Conservation (phyloP, 1,140 invertebrate genomes). For the Tetramorium alpestre region DNA sequence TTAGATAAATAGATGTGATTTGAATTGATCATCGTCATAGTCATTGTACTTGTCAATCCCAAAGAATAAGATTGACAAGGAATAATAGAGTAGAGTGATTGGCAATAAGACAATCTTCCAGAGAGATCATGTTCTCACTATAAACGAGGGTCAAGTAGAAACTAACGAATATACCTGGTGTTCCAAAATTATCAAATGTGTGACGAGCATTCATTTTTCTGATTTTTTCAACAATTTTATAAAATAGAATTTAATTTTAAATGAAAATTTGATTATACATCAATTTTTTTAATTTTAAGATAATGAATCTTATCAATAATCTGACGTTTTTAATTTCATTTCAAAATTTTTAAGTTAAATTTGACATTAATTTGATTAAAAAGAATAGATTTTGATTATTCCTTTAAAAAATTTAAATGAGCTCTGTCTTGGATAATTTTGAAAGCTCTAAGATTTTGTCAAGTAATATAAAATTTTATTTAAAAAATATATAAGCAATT, state of each 20-base stretch:
- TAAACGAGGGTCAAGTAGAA: slow-evolving; percentile 29
- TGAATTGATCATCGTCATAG: neutral
- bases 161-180: slow-evolving; percentile 2
- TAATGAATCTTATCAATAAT: neutral
- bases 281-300: neutral
- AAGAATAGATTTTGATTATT: neutral
- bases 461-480: neutral
- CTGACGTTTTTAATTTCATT: neutral
- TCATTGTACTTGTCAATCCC: neutral
- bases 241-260: neutral
- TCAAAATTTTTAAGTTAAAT: neutral
- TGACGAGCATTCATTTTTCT: neutral
- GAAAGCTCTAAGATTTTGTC: neutral
- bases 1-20: slow-evolving; percentile 14
- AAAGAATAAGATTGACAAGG: slow-evolving; percentile 27
- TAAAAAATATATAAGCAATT: neutral
- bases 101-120: slow-evolving; percentile 28
- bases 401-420: neutral
- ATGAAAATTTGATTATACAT: neutral
- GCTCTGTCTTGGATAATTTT: neutral
- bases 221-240: neutral
- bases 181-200: neutral
- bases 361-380: neutral
- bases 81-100: slow-evolving; percentile 28
- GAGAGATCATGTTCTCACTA: slow-evolving; percentile 33